A percentile compares a stretch with the other conserved stretches of the same genome.
Evolutionary conservation across 2,888 invertebrate species (phyloP).

Genomic region (Hydriomena furcata): DNA sequence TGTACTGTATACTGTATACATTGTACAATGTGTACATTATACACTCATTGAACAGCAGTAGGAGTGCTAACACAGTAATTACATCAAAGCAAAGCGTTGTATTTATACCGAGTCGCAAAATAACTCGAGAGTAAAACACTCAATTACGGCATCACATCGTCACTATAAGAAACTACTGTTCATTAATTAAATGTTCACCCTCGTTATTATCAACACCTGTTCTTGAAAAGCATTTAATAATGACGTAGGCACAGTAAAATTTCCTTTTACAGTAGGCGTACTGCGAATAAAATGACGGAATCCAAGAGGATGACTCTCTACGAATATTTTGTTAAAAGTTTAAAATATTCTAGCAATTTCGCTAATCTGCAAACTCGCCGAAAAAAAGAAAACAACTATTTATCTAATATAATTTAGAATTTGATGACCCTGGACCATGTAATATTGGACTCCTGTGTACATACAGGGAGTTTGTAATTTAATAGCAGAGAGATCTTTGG

Average conservation of each 20-base stretch:
- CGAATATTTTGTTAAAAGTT: too few relatives aligned
- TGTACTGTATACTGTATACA: too few relatives aligned
- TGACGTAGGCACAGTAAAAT: constrained; percentile 55
- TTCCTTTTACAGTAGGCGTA: constrained; percentile 4
- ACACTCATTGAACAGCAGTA: neutral
- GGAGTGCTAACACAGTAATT: neutral
- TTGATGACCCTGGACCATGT: too few relatives aligned
- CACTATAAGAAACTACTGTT: constrained; percentile 54
- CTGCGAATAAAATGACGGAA: too few relatives aligned
- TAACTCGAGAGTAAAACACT: constrained; percentile 23
- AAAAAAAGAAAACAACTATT: too few relatives aligned
- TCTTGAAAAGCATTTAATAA: constrained; percentile 82
- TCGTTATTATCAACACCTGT: constrained; percentile 81
- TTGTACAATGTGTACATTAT: neutral
- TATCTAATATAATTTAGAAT: too few relatives aligned
- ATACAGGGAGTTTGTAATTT: too few relatives aligned
- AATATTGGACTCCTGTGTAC: too few relatives aligned
- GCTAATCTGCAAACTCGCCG: too few relatives aligned
- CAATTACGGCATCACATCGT: constrained; percentile 43
- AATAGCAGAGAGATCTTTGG: too few relatives aligned
- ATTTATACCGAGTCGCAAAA: constrained; percentile 8
- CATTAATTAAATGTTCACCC: constrained; percentile 79
- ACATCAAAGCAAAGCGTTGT: neutral
- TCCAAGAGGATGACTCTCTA: too few relatives aligned
- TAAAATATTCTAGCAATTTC: too few relatives aligned